phyloP scores from a whole-genome alignment of 2,797 vertebrate species.

The Huso huso region DNA sequence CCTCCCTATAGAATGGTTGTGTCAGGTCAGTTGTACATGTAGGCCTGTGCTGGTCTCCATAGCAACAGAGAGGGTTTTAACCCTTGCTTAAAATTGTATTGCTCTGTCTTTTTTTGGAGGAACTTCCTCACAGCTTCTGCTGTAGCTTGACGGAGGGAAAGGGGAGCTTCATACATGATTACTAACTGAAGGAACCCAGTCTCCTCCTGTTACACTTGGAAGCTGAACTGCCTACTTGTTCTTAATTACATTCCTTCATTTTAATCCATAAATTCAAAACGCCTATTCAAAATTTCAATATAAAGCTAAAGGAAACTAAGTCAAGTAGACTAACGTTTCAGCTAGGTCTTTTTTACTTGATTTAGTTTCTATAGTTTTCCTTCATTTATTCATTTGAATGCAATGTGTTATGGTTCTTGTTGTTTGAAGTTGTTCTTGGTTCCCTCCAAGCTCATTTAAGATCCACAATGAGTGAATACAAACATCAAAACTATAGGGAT shows the following conservation, averaged over 20 bases:
- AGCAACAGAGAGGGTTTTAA: constrained; percentile 32
- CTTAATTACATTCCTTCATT: neutral
- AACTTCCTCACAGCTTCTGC: constrained; percentile 7
- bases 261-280: neutral
- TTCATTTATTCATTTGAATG: too few species aligned
- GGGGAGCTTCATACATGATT: neutral
- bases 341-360: too few species aligned
- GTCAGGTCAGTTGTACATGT: constrained; percentile 16
- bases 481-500: too few species aligned
- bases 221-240: neutral
- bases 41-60: constrained; percentile 2
- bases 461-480: too few species aligned
- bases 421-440: too few species aligned
- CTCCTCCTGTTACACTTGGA: neutral
- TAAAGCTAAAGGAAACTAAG: too few species aligned
- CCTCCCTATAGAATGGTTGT: constrained; percentile 39
- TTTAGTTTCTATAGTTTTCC: too few species aligned
- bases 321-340: too few species aligned
- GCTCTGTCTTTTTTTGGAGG: constrained; percentile 25
- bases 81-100: constrained; percentile 31
- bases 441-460: too few species aligned
- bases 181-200: neutral
- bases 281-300: too few species aligned
- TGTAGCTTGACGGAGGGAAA: neutral
- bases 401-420: too few species aligned